phyloP scores from a whole-genome alignment of 1,140 invertebrate species.

The Musca vetustissima region DNA sequence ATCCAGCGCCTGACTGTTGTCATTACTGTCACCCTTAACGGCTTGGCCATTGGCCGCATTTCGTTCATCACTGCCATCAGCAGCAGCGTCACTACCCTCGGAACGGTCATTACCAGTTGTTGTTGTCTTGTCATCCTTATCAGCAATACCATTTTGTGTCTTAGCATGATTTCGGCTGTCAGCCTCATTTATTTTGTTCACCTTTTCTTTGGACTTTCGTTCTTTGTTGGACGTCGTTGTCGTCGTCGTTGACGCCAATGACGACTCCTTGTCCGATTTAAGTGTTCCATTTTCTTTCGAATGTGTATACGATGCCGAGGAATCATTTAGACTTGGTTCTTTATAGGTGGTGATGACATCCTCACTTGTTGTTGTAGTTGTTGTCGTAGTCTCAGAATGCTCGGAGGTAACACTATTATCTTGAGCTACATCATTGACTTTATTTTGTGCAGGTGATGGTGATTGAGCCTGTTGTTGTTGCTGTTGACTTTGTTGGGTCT shows the following conservation, averaged over 20 bases:
- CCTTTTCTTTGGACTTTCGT: neutral
- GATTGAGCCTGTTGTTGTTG: conserved; percentile 27
- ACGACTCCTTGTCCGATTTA: neutral
- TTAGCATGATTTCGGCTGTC: neutral
- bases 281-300: conserved; percentile 30
- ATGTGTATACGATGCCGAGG: conserved; percentile 27
- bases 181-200: neutral
- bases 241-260: neutral
- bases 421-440: conserved; percentile 42
- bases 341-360: conserved; percentile 54
- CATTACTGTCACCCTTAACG: conserved; percentile 38
- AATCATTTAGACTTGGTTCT: conserved; percentile 44
- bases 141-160: neutral
- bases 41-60: conserved; percentile 25
- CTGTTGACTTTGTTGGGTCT: conserved; percentile 29
- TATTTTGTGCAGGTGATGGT: conserved; percentile 27
- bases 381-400: conserved; percentile 53
- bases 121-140: neutral
- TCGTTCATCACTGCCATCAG: conserved; percentile 30
- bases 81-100: conserved; percentile 13
- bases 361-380: conserved; percentile 52
- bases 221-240: conserved; percentile 7
- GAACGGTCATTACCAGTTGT: neutral
- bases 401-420: conserved; percentile 54
- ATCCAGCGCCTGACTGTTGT: conserved; percentile 50